These are phyloP conservation scores for Gnathonemus longibarbis DNA, from an alignment of 2,113 vertebrate species.

Conservation along the genomic window DNA sequence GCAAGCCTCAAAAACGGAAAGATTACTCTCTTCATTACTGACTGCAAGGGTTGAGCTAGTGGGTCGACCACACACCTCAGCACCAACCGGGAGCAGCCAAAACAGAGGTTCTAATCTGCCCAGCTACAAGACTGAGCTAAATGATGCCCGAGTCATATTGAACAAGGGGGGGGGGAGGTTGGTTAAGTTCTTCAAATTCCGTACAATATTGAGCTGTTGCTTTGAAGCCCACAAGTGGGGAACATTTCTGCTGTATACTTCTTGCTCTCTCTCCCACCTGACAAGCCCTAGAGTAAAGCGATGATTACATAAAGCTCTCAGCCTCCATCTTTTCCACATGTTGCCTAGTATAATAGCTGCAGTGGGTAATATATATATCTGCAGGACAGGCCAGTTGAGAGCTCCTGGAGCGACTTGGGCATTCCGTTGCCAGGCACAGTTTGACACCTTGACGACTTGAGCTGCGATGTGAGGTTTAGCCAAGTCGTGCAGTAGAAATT, in stretches of 20 bases:
- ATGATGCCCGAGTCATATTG: conserved; percentile 19
- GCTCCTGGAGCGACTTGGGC: not conserved
- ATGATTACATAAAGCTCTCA: not conserved
- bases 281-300: not conserved
- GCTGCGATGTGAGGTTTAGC: not conserved
- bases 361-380: conserved; percentile 18
- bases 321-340: not conserved
- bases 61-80: conserved; percentile 23
- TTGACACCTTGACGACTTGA: not conserved
- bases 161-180: not conserved
- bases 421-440: not conserved
- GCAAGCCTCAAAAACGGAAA: conserved; percentile 22
- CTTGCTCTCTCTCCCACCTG: not conserved
- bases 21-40: conserved; percentile 10
- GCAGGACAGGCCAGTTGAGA: not conserved
- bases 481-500: not conserved
- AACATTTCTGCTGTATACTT: not conserved
- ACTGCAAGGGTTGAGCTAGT: conserved; percentile 15
- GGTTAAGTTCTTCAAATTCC: conserved; percentile 16
- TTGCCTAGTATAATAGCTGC: conserved; percentile 1
- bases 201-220: not conserved
- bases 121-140: conserved; percentile 40
- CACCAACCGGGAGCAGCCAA: conserved; percentile 29
- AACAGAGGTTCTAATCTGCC: conserved; percentile 39
- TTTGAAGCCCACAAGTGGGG: conserved; percentile 5